Base-by-base conservation (phyloP, 2,113 vertebrate genomes). In the Morone saxatilis region DNA sequence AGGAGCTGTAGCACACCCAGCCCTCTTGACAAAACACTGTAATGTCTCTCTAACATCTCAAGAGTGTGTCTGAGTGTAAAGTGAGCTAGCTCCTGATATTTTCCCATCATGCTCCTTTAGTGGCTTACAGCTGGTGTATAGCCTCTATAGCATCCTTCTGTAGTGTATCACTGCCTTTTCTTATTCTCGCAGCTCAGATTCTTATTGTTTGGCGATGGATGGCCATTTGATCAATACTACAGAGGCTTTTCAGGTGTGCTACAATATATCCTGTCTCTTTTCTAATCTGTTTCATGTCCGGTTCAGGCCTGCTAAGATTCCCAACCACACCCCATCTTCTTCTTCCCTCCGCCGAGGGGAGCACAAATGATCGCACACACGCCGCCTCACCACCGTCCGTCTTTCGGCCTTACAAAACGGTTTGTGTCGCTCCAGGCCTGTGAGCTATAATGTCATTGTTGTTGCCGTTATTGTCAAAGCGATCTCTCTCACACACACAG, bases 311-410 rank as follows among this genome's bases (percentile, higher is more conserved):
- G 85, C 80, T 87, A 76, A 86, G 77, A 89, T 73, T 86, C 56
- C 80, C 86, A 94, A 93, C 94, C 94, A 94, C 94, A 93, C 94
- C 94, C 94, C 91, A 89, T 84, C 81, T 45, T 57, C 75, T 70
- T 50, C 70, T 65, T 31, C 31, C 31, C 68, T 63, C 57, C 40
- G 63, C 67, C 50, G 74, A 76, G 72, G 82, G 76, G 53, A 66
- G 78, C 77, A 50, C 59, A 57, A 43, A 78, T 38, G 56, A 36
- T 25, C 48, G 43, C 11, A 43, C 78, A 66, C 59, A 31, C 25
- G 25, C 60, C 54, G 86, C 74, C 69, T 75, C 75, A 41, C 79
- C 59, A 47, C 20, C 54, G 51, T 20, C 75, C 75, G 71, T 67
- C 77, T 41, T 56, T 59, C 53, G 45, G 57, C 36, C n/a, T 77